phyloP scores from a whole-genome alignment of 1,140 invertebrate species.

The Mya arenaria region DNA sequence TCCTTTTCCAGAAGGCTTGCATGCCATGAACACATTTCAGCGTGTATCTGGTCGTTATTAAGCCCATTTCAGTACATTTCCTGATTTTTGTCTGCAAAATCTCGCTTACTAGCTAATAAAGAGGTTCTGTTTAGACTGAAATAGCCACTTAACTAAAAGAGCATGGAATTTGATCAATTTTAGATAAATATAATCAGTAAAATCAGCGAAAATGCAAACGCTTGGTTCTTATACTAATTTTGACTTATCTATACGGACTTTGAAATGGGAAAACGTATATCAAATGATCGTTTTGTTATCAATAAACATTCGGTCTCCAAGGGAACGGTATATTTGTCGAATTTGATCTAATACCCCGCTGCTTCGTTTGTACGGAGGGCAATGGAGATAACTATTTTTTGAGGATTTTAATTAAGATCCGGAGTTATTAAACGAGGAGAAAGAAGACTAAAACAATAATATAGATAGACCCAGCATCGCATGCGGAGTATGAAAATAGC shows the following conservation, averaged over 20 bases:
- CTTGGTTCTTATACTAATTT: conserved; percentile 52
- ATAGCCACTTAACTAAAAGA: conserved; percentile 43
- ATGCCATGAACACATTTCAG: too few species aligned
- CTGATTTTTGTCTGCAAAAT: background rate
- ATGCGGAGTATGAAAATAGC: conserved; percentile 29
- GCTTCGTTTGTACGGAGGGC: conserved; percentile 31
- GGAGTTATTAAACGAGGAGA: conserved; percentile 45
- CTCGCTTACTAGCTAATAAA: background rate
- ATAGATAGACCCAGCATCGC: conserved; percentile 38
- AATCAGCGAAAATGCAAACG: conserved; percentile 48
- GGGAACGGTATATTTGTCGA: conserved; percentile 49
- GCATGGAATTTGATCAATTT: conserved; percentile 45
- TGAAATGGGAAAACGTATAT: conserved; percentile 54
- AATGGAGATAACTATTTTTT: conserved; percentile 34
- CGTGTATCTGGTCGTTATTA: too few species aligned
- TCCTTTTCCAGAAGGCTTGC: too few species aligned
- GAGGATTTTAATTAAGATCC: conserved; percentile 53
- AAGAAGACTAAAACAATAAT: conserved; percentile 49
- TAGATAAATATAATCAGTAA: conserved; percentile 3
- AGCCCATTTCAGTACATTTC: too few species aligned
- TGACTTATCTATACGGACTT: conserved; percentile 46
- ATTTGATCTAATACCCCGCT: conserved; percentile 52
- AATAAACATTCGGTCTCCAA: conserved; percentile 49
- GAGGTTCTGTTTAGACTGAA: background rate
- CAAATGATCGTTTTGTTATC: conserved; percentile 53